Percentiles rank a stretch among this genome's conserved stretches.
Conservation (phyloP, 2,888 invertebrate genomes). For the Tachina grossa region DNA sequence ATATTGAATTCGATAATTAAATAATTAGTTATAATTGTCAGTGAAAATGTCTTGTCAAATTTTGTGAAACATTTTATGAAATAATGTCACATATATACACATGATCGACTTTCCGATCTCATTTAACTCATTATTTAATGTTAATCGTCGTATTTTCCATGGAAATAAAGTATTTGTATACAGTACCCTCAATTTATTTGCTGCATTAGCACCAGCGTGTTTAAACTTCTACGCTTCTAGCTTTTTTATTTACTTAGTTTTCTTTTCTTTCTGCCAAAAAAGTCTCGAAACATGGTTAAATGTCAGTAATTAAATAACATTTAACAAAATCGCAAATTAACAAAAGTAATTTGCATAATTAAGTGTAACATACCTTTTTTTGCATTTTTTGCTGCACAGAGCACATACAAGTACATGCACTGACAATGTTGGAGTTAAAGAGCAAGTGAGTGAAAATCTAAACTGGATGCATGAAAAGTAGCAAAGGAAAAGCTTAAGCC, state of each 20-base stretch:
- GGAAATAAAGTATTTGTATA: background rate
- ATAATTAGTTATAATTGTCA: background rate
- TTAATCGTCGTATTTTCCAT: slow-evolving; percentile 25
- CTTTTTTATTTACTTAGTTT: background rate
- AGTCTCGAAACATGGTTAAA: slow-evolving; percentile 56
- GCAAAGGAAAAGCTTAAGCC: background rate
- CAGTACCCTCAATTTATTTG: background rate
- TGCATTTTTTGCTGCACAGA: slow-evolving; percentile 20
- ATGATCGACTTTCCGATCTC: slow-evolving; percentile 8
- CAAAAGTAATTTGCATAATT: slow-evolving; percentile 68
- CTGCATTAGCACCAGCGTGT: background rate
- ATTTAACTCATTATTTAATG: slow-evolving; percentile 29
- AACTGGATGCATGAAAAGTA: slow-evolving; percentile 5
- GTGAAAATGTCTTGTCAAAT: background rate
- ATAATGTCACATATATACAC: background rate
- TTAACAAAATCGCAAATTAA: slow-evolving; percentile 68
- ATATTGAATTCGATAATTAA: background rate
- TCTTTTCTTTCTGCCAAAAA: slow-evolving; percentile 34
- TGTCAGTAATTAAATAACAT: slow-evolving; percentile 66
- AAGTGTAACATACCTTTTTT: slow-evolving; percentile 51
- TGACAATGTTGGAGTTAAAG: background rate
- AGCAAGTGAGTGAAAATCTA: slow-evolving; percentile 11
- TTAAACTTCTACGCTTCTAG: background rate
- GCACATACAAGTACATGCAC: slow-evolving; percentile 9
- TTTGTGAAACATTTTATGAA: background rate